Evolutionary conservation across 2,888 invertebrate genomes (phyloP).

Genomic region (Eucera pruinosa): DNA sequence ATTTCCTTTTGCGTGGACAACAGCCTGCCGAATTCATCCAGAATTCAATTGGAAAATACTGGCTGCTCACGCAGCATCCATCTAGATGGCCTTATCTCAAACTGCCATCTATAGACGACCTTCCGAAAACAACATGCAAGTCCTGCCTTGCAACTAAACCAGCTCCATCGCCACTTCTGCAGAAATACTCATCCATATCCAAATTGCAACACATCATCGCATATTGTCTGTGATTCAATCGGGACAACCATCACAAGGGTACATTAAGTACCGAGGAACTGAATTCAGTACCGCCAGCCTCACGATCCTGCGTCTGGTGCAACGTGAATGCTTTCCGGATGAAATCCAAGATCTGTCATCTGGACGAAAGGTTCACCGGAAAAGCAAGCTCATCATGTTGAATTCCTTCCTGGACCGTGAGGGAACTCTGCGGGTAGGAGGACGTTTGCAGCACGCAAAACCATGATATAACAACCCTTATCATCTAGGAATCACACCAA

Average conservation of each 20-base stretch:
- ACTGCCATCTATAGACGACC: too few species aligned
- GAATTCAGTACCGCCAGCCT: neutral
- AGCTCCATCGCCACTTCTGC: neutral
- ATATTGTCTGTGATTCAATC: neutral
- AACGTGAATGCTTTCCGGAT: neutral
- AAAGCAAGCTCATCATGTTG: too few species aligned
- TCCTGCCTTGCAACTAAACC: neutral
- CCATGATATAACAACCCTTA: too few species aligned
- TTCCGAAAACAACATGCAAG: neutral
- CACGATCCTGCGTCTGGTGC: neutral
- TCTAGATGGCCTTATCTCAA: too few species aligned
- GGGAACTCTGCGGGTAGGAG: too few species aligned
- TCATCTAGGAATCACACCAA: too few species aligned
- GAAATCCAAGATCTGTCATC: too few species aligned
- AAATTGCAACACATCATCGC: neutral
- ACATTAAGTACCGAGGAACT: neutral
- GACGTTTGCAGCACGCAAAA: too few species aligned
- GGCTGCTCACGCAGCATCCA: neutral
- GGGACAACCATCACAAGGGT: neutral
- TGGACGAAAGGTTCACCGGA: too few species aligned
- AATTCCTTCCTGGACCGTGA: neutral
- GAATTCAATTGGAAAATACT: neutral
- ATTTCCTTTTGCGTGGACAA: too few species aligned
- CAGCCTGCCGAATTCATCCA: too few species aligned
- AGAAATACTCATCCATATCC: neutral